phyloP scores from a whole-genome alignment of 1,140 invertebrate genomes.

The Vanessa atalanta region DNA sequence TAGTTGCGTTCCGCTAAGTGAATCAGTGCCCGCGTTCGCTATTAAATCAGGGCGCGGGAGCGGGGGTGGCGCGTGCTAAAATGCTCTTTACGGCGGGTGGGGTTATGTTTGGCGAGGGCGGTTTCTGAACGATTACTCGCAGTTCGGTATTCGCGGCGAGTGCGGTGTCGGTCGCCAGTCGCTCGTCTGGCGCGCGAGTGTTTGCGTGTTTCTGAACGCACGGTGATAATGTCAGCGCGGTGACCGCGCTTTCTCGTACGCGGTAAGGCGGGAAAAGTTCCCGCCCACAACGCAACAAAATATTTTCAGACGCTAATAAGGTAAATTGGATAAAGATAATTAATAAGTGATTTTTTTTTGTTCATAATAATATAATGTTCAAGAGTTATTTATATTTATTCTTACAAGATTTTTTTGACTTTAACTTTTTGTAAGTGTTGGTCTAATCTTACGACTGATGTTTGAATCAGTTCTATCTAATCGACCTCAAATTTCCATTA shows the following conservation, averaged over 20 bases:
- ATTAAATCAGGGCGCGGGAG: constrained; percentile 78
- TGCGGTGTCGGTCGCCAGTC: constrained; percentile 34
- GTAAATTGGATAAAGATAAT: constrained; percentile 48
- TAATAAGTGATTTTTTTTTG: neutral
- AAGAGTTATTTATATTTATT: no score
- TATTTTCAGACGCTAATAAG: constrained; percentile 80
- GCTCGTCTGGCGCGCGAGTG: constrained; percentile 53
- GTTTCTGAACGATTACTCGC: constrained; percentile 73
- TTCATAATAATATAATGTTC: neutral
- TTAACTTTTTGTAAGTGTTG: no score
- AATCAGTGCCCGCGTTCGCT: constrained; percentile 79
- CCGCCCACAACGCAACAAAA: constrained; percentile 74
- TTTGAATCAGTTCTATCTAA: no score
- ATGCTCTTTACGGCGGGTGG: constrained; percentile 78
- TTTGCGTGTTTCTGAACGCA: constrained; percentile 49
- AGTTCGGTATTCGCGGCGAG: constrained; percentile 26
- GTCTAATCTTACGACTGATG: no score
- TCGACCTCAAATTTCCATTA: no score
- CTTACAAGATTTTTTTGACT: no score
- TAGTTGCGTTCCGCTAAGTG: constrained; percentile 78
- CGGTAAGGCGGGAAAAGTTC: constrained; percentile 76
- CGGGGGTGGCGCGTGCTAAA: constrained; percentile 73
- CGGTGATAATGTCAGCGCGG: constrained; percentile 64
- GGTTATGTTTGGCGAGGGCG: constrained; percentile 79
- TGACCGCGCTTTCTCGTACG: constrained; percentile 69